Evolutionary conservation across 2,888 invertebrate species (phyloP), one percentile per base, ranked within the genome.

Genomic region (Macropis europaea): DNA sequence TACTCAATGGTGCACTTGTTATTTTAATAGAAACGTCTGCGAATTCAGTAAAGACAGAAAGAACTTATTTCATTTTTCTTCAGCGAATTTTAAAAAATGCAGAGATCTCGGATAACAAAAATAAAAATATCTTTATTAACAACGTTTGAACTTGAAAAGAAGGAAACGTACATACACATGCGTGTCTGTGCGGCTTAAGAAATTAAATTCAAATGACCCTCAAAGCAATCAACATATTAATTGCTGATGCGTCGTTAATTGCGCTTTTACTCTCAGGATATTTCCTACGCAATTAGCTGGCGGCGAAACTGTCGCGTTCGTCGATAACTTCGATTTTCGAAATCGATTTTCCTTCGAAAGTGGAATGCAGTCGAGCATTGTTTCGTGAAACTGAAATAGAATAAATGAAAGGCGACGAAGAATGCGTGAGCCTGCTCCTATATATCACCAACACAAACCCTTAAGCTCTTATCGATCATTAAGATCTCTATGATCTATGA

Each of bases 401-500:
- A 50, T 19, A 53, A 59, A 48, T 7, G 64, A 60, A 64, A 70
- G 59, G 57, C 30, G 26, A 30, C 42, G 40, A 17, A 45, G 59
- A 43, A 56, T 28, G 42, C 19, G 30, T 19, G 42, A 45, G n/a
- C 56, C n/a, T 15, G 36, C 30, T 13, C 40, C 40, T 17, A 43
- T 53, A 28, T 38, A 45, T 62, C 56, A 26, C 36, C 17, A 57
- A 60, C 59, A 15, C 30, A 43, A 53, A 30, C 42, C 59, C 30
- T 19, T 56, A 71, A 61, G 47, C 47, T 56, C 26, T 69, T 67
- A 64, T 77, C 74, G 64, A 62, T 59, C 64, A 64, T 62, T 54
- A 62, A 56, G 48, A 72, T 68, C 60, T 62, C 52, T 38, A 63
- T 54, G 61, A 75, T 72, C 68, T 60, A 45, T 50, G 60, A 53